A percentile compares a stretch with the other conserved stretches of the same genome.
Conservation (phyloP, 2,797 vertebrate species). For the Amblyopsis hoosieri region DNA sequence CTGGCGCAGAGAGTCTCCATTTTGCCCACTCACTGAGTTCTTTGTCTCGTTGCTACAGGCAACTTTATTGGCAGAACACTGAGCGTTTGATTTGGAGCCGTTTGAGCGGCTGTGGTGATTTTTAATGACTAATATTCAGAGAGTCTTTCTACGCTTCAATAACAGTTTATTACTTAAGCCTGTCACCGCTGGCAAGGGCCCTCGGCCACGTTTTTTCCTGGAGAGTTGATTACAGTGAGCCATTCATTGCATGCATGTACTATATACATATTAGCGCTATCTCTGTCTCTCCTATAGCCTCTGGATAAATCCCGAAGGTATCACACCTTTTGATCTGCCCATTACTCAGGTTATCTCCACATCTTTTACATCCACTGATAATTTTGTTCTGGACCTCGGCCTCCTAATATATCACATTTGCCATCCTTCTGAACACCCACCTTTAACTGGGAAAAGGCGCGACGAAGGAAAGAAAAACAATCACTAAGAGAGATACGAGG, state of each 20-base stretch:
- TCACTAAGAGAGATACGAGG: constrained; percentile 69
- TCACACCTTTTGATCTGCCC: constrained; percentile 27
- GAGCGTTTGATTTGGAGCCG: constrained; percentile 26
- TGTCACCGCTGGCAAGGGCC: constrained; percentile 13
- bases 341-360: constrained; percentile 53
- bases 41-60: constrained; percentile 13
- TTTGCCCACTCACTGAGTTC: background rate
- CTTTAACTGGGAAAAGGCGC: constrained; percentile 23
- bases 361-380: constrained; percentile 34
- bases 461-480: constrained; percentile 55
- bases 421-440: constrained; percentile 32
- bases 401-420: constrained; percentile 59
- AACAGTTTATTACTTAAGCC: constrained; percentile 45
- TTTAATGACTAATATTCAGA: constrained; percentile 31
- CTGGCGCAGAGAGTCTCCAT: background rate
- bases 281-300: no score
- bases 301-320: background rate
- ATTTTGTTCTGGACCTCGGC: constrained; percentile 32
- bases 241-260: no score
- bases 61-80: constrained; percentile 43
- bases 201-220: background rate
- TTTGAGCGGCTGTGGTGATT: constrained; percentile 34
- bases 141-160: constrained; percentile 30
- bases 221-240: background rate
- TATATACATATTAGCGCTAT: no score